Evolutionary conservation across 2,113 vertebrate species (phyloP), one percentile per base, ranked within the genome.

Genomic region (Macaca fascicularis): DNA sequence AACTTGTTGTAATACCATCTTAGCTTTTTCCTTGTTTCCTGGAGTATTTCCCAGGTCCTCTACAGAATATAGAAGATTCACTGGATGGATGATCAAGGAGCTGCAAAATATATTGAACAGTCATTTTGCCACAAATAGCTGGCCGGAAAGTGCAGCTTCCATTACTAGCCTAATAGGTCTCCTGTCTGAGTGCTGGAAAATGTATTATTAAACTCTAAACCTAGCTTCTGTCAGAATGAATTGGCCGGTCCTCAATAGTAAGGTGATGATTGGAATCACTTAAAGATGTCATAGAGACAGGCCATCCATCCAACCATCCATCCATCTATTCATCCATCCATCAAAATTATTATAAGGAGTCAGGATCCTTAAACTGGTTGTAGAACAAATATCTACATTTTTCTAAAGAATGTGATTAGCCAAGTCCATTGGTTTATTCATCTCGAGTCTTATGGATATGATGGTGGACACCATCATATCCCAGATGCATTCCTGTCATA

Each of bases 161-260:
- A 96, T 95, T 97, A 59, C 74, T 92, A 45, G 38, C 32, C 74
- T 97, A 96, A 97, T 82, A 93, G 82, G 22, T 89, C 40, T 48
- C 30, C 59, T 76, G 64, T 82, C 72, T 94, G 89, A 92, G 83
- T 69, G 45, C 52, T 78, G 10, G 90, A 69, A 96, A 97, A 92
- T 59, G 40, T 92, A 80, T 94, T 96, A 96, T 89, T 95, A 98
- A 95, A 94, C 30, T 89, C 86, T 40, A 87, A 96, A 52, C 72
- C 80, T 48, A 75, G 27, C 64, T 76, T 45, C 50, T 76, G 25
- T 93, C 45, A 83, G 64, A 70, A 78, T 94, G 64, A 87, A 96
- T 90, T 93, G 76, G 70, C 64, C 90, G 5, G 83, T 94, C n/a
- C 14, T 88, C 95, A 96, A 96, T 52, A 92, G 83, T 8, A 96